Base-by-base conservation (phyloP, 1,140 invertebrate genomes). In the Kradibia gibbosae region DNA sequence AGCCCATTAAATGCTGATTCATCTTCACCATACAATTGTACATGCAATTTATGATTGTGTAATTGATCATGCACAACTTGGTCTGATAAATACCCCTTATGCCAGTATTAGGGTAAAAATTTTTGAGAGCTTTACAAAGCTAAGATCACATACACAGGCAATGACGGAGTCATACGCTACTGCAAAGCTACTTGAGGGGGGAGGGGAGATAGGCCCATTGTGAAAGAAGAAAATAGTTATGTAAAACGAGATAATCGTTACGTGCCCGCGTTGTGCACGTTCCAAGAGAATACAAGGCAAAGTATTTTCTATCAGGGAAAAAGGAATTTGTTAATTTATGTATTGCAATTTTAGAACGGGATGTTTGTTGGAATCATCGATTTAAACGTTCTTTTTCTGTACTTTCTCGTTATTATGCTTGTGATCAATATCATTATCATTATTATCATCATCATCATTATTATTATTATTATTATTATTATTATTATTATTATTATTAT, bases 231-330 rank as follows among this genome's bases (percentile, higher is more conserved):
- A 55, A 71, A 71, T 78, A 42, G 45, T 71, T 22, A 42, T 31
- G 13, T 25, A 45, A 62, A 77, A 62, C 36, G 62, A 72, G 36
- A 72, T 7, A 81, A 55, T 67, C 11, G 28, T 74, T 81, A 81
- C 79, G 79, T 81, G 79, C 57, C 20, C 50, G 15, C 34, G 60
- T 57, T 75, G 8, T 57, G 74, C 80, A 81, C 73, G 73, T 81
- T 76, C 80, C 73, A 77, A 67, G 34, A 42, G 48, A 13, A 73
- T 11, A 50, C n/a, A 48, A 48, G 45, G 17, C 34, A 20, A 25
- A 60, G 3, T 2, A 65, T 67, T 17, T 67, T 20, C 39, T n/a
- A n/a, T n/a, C n/a, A n/a, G n/a, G 17, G 34, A 67, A 67, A 36
- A 39, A 11, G 20, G 3, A 39, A 67, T n/a, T 67, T 28, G 62